Evolutionary conservation across 2,888 invertebrate species (phyloP).

Genomic region (Galerucella calmariensis): DNA sequence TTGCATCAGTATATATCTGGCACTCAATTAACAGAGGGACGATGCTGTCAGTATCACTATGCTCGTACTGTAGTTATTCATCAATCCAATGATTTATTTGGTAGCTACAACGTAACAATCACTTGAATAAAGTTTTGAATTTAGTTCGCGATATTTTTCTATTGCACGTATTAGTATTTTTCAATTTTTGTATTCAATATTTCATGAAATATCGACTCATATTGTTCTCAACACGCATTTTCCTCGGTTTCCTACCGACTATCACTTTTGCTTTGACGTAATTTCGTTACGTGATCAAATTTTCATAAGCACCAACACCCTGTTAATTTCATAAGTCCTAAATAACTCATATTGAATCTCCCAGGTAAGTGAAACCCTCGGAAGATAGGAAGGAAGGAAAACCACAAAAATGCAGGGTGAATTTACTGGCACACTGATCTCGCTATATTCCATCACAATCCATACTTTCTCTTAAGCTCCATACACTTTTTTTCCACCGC

Average conservation of each 20-base stretch:
- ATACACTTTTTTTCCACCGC: too few relatives aligned
- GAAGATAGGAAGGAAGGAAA: constrained; percentile 5
- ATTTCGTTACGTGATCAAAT: constrained; percentile 24
- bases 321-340: constrained; percentile 26
- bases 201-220: neutral
- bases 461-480: neutral
- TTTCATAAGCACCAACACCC: constrained; percentile 28
- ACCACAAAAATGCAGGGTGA: neutral
- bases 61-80: too few relatives aligned
- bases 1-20: too few relatives aligned
- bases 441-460: neutral
- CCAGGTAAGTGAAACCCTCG: constrained; percentile 29
- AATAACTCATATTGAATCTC: constrained; percentile 26
- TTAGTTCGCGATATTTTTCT: too few relatives aligned
- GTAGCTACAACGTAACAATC: too few relatives aligned
- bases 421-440: neutral
- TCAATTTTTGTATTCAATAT: neutral
- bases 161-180: too few relatives aligned
- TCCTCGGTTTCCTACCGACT: neutral
- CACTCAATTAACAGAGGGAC: too few relatives aligned
- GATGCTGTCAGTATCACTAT: too few relatives aligned
- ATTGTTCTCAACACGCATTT: neutral
- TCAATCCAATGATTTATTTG: too few relatives aligned
- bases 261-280: constrained; percentile 24
- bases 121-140: too few relatives aligned